phyloP scores from a whole-genome alignment of 2,797 vertebrate genomes.

The Anas acuta region DNA sequence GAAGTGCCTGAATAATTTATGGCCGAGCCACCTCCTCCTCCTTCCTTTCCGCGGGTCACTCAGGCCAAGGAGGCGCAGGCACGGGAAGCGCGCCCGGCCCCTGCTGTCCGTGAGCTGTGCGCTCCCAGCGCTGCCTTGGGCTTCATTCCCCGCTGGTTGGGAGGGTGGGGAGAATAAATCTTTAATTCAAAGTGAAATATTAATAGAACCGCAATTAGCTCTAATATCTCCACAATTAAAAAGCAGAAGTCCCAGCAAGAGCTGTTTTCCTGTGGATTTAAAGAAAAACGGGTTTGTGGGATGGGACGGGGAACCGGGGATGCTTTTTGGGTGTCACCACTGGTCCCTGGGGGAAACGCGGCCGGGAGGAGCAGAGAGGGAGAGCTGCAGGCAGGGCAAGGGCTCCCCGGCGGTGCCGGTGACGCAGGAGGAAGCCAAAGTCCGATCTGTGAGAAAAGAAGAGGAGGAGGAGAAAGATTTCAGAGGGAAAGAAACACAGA shows the following conservation, averaged over 20 bases:
- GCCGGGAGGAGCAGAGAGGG: neutral
- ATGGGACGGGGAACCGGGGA: neutral
- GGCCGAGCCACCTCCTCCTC: neutral
- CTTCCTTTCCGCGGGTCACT: neutral
- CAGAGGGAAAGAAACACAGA: neutral
- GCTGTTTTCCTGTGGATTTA: constrained; percentile 5
- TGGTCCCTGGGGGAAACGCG: neutral
- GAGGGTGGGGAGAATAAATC: constrained; percentile 49
- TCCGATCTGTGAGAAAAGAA: neutral
- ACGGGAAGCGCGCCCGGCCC: neutral
- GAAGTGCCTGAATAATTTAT: constrained; percentile 51
- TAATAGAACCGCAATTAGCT: constrained; percentile 72
- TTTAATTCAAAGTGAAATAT: constrained; percentile 79
- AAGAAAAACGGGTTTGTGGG: neutral
- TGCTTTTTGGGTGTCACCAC: neutral
- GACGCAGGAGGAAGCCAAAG: neutral
- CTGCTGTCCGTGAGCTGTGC: neutral
- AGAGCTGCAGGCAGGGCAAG: neutral
- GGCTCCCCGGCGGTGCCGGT: neutral
- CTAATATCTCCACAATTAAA: constrained; percentile 53
- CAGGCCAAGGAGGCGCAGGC: neutral
- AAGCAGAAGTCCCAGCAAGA: neutral
- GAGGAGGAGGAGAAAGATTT: neutral
- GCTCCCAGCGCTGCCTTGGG: constrained; percentile 2
- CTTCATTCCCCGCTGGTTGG: constrained; percentile 61